Base-by-base conservation (phyloP, 2,888 invertebrate species). In the Chelonus formosanus region DNA sequence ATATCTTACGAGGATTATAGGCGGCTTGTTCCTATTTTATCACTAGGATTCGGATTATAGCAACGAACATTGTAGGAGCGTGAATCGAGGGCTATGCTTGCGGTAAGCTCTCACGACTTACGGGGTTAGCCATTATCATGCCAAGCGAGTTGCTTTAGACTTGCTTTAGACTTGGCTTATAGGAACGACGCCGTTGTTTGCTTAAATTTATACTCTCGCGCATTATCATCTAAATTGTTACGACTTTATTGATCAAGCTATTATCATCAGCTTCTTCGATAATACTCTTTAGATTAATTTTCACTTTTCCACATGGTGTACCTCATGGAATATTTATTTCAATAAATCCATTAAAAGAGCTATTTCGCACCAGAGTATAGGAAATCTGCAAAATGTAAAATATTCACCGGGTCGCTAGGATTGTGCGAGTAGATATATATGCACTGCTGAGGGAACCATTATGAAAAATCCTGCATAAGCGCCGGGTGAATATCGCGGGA, bases 61-160 rank as follows among this genome's bases (percentile, higher is more conserved):
- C 54, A 65, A 52, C 43, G 54, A 59, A 50, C 47, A 54, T 47
- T 59, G 60, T 60, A 55, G 48, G 54, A 65, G 55, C 47, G 53
- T 59, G 64, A 59, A 65, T 65, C 53, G 59, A 58, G 58, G 52
- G 52, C 55, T 54, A 58, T 44, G 35, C 43, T 45, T 56, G 61
- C 54, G 54, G 48, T 69, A 67, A 69, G 69, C 69, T 61, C 52
- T 45, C 57, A 55, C 60, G 67, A 67, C 65, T 67, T 63, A 65
- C 59, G 64, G 54, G 61, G 60, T 65, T 60, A 56, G 57, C 64
- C 58, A 63, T 62, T 64, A 67, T 62, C 55, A 64, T 58, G 65
- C 54, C 62, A 47, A 47, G 67, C 54, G 43, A 58, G 64, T 64
- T 64, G 63, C 55, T 63, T 63, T 48, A 47, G 58, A 47, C 58